Conservation (phyloP, 2,113 vertebrate genomes). For the Psettodes erumei region DNA sequence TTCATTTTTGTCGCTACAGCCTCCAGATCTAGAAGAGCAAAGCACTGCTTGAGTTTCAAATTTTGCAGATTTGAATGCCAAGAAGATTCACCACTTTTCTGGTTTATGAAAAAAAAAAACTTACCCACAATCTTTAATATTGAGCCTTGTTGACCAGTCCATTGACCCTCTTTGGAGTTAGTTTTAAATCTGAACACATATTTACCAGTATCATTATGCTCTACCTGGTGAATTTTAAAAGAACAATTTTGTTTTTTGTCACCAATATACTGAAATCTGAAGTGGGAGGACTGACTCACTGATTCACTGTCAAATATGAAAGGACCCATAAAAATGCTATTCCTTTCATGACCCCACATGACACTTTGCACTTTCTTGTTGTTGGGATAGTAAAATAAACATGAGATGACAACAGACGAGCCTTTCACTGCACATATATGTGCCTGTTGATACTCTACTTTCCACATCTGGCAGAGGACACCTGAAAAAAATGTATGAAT, state of each 20-base stretch:
- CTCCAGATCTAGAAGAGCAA: constrained; percentile 32
- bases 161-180: rapidly evolving
- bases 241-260: constrained; percentile 45
- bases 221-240: constrained; percentile 49
- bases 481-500: constrained; percentile 41
- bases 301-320: background rate
- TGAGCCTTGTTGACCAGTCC: rapidly evolving
- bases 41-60: rapidly evolving
- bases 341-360: constrained; percentile 18
- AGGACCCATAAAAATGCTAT: rapidly evolving
- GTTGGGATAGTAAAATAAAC: constrained; percentile 37
- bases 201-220: constrained; percentile 10
- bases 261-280: constrained; percentile 40
- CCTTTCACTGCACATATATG: constrained; percentile 45
- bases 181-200: background rate
- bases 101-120: constrained; percentile 17
- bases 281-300: rapidly evolving
- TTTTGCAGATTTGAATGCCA: background rate
- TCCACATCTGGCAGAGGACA: background rate
- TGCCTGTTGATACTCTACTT: constrained; percentile 11
- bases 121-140: constrained; percentile 48
- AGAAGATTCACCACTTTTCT: background rate
- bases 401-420: constrained; percentile 35
- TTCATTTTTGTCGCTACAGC: background rate
- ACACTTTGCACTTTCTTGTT: rapidly evolving